Evolutionary conservation across 2,113 vertebrate genomes (phyloP).

Genomic region (Saimiri boliviensis): DNA sequence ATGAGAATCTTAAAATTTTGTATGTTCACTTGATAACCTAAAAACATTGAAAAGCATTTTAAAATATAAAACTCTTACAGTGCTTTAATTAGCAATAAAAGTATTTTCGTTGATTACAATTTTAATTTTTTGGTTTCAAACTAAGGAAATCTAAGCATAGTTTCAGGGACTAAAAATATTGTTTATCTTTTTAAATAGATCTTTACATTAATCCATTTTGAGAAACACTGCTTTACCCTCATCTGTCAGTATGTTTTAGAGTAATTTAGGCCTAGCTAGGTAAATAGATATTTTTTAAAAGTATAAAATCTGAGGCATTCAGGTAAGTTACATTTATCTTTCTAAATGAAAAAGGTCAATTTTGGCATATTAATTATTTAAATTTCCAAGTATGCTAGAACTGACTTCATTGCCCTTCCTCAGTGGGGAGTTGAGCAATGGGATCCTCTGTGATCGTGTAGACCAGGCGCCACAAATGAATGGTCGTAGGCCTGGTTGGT

Average conservation of each 20-base stretch:
- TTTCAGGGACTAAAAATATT: neutral
- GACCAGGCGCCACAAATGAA: neutral
- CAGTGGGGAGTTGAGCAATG: neutral
- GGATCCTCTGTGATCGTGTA: neutral
- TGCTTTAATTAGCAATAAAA: constrained; percentile 20
- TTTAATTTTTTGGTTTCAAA: constrained; percentile 46
- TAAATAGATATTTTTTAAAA: neutral
- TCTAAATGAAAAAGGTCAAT: constrained; percentile 13
- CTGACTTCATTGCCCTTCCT: neutral
- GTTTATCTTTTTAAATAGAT: constrained; percentile 23
- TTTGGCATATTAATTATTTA: constrained; percentile 31
- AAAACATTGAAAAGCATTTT: constrained; percentile 38
- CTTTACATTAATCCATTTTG: constrained; percentile 1
- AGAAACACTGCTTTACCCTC: neutral
- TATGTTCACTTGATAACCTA: constrained; percentile 4
- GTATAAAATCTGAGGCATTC: neutral
- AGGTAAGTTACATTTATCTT: neutral
- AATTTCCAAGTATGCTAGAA: neutral
- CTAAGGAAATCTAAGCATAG: constrained; percentile 3
- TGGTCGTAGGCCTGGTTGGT: neutral
- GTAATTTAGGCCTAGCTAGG: neutral
- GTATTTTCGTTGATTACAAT: neutral
- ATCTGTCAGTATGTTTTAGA: neutral
- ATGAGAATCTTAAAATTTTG: constrained; percentile 3
- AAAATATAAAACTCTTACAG: constrained; percentile 16